phyloP scores from a whole-genome alignment of 2,113 vertebrate genomes.

The Cyprinodon brontotheroides region DNA sequence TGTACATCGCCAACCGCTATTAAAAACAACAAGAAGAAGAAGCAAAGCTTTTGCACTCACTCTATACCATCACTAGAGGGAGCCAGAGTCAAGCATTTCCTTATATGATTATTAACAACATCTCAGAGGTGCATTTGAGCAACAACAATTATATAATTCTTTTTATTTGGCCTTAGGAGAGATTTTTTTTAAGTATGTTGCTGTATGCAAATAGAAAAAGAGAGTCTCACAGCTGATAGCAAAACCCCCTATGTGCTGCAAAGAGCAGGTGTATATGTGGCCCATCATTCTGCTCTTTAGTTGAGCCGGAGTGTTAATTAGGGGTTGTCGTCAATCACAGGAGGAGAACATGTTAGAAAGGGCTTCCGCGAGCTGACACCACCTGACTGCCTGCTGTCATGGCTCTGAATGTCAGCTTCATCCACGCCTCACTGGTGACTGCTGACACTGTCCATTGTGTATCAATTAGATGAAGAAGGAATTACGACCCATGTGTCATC shows the following conservation, averaged over 20 bases:
- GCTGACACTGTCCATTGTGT: constrained; percentile 59
- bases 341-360: constrained; percentile 61
- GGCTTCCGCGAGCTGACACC: constrained; percentile 61
- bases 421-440: constrained; percentile 49
- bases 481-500: constrained; percentile 47
- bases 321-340: constrained; percentile 67
- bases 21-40: neutral
- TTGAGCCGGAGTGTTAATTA: constrained; percentile 67
- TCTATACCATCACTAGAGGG: constrained; percentile 65
- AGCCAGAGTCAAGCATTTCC: constrained; percentile 58
- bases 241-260: constrained; percentile 4
- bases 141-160: neutral
- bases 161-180: neutral
- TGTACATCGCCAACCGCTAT: no score
- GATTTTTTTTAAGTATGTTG: constrained; percentile 21
- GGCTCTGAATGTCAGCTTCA: constrained; percentile 66
- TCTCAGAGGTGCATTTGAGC: neutral
- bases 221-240: constrained; percentile 48
- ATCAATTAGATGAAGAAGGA: constrained; percentile 65
- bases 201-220: constrained; percentile 50
- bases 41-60: constrained; percentile 2
- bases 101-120: neutral
- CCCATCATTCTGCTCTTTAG: constrained; percentile 46
- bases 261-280: constrained; percentile 56
- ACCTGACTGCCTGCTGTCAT: constrained; percentile 53